Conservation (phyloP, 2,113 vertebrate species). For the Pontoporia blainvillei region DNA sequence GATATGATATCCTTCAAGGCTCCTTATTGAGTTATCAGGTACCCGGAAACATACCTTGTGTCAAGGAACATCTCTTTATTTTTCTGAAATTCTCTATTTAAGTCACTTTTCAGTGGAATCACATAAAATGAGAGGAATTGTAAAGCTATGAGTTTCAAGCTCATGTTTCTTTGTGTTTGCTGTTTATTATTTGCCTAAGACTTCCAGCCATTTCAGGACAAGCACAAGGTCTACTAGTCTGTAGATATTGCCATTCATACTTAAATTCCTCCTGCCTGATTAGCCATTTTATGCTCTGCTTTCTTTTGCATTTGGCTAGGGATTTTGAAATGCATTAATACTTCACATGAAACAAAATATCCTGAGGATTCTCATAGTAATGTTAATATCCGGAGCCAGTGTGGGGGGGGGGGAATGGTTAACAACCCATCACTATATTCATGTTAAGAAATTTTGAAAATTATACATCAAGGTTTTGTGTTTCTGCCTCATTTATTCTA, state of each 20-base stretch:
- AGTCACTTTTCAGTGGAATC: neutral
- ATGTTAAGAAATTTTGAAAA: conserved; percentile 52
- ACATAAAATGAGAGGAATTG: neutral
- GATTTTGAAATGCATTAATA: conserved; percentile 44
- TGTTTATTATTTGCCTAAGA: conserved; percentile 5
- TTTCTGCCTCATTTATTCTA: conserved; percentile 52
- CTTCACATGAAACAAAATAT: conserved; percentile 48
- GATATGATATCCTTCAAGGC: neutral
- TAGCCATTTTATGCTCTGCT: conserved; percentile 33
- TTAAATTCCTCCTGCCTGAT: neutral
- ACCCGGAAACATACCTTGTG: neutral
- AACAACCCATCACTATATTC: conserved; percentile 33
- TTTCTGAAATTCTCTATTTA: conserved; percentile 6
- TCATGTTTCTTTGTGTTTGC: neutral
- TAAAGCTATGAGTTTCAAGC: neutral
- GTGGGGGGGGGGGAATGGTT: neutral
- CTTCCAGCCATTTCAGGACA: neutral
- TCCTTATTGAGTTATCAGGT: neutral
- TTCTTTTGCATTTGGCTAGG: neutral
- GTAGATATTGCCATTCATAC: neutral
- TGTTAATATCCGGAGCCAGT: conserved; percentile 7
- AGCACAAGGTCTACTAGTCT: neutral
- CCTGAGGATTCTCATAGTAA: neutral
- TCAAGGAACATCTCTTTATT: conserved; percentile 19
- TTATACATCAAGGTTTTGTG: conserved; percentile 32